Evolutionary conservation across 2,113 vertebrate genomes (phyloP), one percentile per base, ranked within the genome.

Genomic region (Aythya baeri): DNA sequence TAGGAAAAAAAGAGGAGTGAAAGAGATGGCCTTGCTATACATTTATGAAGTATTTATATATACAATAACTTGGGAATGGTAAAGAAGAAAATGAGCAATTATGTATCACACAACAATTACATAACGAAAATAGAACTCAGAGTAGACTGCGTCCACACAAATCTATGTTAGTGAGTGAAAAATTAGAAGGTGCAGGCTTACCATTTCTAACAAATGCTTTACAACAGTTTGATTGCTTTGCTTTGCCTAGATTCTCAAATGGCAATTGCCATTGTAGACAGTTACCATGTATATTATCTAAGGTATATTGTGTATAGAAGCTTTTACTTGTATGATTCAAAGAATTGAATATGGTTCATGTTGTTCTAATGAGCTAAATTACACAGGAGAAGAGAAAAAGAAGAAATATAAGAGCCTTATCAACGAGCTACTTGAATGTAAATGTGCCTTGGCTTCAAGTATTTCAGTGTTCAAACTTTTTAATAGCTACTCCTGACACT

Each of bases 11-110:
- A 59, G 43, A 75, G 63, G 22, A 94, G 9, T 11, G 29, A 22
- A 7, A 63, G 50, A 84, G 36, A 66, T 20, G 65, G 63, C 58
- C 77, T 94, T 91, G 55, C 25, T 36, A 73, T 62, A 11, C 4
- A 17, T 7, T 54, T 93, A 21, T 66, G 61, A 78, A 89, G 81
- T 95, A 86, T 87, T 91, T 95, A 57, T 67, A 29, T 50, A 74
- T 55, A 88, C 71, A 72, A 27, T 55, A 73, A 67, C 78, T 29
- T 23, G 22, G 93, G 38, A 93, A 80, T 29, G 11, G 41, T 58
- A 92, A 76, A 44, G 41, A 70, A 85, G 62, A 89, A 92, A 86
- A 79, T 14, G 4, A 73, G 23, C 25, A 88, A 77, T 93, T 78
- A 68, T 2, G 23, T 82, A 80, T 94, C 43, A 76, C 8, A 23